Percentiles rank a stretch among this genome's conserved stretches.
These are phyloP conservation scores for Gallinago solitaria DNA, from an alignment of 2,797 vertebrate genomes.

Conservation along the genomic window DNA sequence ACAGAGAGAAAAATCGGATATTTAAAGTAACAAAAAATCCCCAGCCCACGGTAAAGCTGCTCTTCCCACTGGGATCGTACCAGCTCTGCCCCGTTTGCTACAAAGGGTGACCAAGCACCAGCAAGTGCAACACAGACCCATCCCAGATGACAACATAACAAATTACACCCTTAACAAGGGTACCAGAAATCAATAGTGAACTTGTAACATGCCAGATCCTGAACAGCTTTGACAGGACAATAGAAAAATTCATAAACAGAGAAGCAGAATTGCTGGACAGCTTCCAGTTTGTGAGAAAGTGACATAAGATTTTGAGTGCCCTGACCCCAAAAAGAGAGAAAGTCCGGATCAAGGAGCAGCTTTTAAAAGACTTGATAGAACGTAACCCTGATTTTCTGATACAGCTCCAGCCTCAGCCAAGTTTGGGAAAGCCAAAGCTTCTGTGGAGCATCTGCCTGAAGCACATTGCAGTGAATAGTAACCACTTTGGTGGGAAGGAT, in stretches of 20 bases:
- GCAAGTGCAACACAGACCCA: background rate
- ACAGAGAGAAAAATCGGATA: too few species aligned
- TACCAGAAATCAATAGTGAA: conserved; percentile 5
- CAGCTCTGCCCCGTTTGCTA: background rate
- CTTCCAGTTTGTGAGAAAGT: background rate
- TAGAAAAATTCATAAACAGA: conserved; percentile 13
- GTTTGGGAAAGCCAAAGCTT: background rate
- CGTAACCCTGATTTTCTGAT: background rate
- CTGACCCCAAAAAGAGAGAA: background rate
- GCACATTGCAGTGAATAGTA: background rate
- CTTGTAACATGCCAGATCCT: background rate
- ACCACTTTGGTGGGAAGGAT: background rate
- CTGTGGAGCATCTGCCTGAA: background rate
- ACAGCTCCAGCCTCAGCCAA: background rate
- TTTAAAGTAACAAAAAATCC: background rate
- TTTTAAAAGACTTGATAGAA: background rate
- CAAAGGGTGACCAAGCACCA: background rate
- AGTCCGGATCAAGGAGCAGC: background rate
- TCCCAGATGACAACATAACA: conserved; percentile 24
- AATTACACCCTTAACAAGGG: background rate
- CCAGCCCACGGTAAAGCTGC: background rate
- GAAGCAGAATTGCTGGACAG: background rate
- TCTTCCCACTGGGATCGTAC: background rate
- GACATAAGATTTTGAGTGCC: background rate
- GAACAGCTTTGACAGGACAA: conserved; percentile 38